A percentile compares a stretch with the other conserved stretches of the same genome.
These are phyloP conservation scores for Urocolius indicus DNA, from an alignment of 2,113 vertebrate species.

Conservation along the genomic window DNA sequence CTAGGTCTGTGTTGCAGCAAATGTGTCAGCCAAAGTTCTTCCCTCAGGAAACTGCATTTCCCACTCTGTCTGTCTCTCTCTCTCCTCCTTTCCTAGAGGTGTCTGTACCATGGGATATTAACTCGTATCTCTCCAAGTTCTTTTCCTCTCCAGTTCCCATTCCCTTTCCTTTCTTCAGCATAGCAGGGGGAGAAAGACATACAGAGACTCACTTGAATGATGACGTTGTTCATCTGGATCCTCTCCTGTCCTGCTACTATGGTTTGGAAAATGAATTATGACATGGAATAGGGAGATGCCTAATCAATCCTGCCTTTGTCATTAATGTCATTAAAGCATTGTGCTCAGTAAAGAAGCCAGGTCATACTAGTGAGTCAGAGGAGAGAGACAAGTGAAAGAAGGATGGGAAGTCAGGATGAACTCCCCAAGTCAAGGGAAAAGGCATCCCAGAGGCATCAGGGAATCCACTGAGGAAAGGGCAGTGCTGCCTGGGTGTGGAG, in stretches of 20 bases:
- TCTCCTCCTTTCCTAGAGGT: constrained; percentile 21
- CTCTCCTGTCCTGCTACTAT: background rate
- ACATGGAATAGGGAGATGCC: background rate
- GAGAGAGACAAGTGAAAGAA: background rate
- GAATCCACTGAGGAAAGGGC: background rate
- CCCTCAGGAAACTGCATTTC: constrained; percentile 39
- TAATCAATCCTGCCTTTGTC: background rate
- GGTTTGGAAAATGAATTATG: background rate
- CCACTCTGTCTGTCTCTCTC: background rate
- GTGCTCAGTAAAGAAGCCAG: background rate
- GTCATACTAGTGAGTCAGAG: background rate
- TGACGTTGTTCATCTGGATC: rapidly evolving
- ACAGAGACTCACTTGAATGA: background rate
- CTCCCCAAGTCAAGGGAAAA: background rate
- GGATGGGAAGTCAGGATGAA: background rate
- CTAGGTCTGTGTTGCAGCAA: background rate
- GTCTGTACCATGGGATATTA: background rate
- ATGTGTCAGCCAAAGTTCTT: constrained; percentile 33
- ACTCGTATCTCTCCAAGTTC: background rate
- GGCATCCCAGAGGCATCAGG: background rate
- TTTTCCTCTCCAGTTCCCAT: background rate
- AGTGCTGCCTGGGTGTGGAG: rapidly evolving
- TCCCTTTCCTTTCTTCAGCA: background rate
- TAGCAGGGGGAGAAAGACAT: background rate
- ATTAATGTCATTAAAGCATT: background rate